Base-by-base conservation (phyloP, 2,888 invertebrate species). In the Selenia dentaria region DNA sequence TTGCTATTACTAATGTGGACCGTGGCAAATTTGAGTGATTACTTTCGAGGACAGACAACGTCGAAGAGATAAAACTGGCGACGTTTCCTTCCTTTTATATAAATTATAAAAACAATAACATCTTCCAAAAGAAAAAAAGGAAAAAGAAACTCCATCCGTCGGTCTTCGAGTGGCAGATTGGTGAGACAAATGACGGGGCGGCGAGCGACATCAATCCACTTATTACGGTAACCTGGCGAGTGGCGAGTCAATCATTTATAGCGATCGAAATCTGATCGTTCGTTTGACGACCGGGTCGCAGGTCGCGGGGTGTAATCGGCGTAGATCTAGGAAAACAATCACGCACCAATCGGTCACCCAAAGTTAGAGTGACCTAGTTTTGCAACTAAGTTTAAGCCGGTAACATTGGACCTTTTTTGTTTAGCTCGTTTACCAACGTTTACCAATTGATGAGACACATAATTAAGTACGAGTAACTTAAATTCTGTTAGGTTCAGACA, bases 241-340 rank as follows among this genome's bases (percentile, higher is more conserved):
- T 18, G 31, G 13, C 25, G 43, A 83, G 77, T 87, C 79, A 83
- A 86, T 87, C 84, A 86, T 85, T 78, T 68, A 22, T 22, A 22
- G 22, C 6, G 78, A 79, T 78, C 83, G 68, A 70, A 84, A 85
- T 84, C 85, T 70, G 54, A 76, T 81, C 81, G 82, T 83, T 85
- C 79, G 79, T 79, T 78, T 66, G 78, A 83, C 78, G 76, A 78
- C 73, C 65, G 75, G 83, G 84, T 81, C 82, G 68, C 58, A 26
- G 6, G 20, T 8, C 20, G 20, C 6, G 20, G 6, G 6, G 20
- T 22, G 20, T 22, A 22, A 22, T 22, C 20, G 20, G 6, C 1
- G 8, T 6, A 22, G 20, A 6, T 22, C 20, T 22, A 8, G 20
- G 20, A 22, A 16, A 22, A 22, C 20, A 22, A 22, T 22, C 20